A percentile compares a stretch with the other conserved stretches of the same genome.
These are phyloP conservation scores for Malacosoma neustria DNA, from an alignment of 2,888 invertebrate species.

Conservation along the genomic window DNA sequence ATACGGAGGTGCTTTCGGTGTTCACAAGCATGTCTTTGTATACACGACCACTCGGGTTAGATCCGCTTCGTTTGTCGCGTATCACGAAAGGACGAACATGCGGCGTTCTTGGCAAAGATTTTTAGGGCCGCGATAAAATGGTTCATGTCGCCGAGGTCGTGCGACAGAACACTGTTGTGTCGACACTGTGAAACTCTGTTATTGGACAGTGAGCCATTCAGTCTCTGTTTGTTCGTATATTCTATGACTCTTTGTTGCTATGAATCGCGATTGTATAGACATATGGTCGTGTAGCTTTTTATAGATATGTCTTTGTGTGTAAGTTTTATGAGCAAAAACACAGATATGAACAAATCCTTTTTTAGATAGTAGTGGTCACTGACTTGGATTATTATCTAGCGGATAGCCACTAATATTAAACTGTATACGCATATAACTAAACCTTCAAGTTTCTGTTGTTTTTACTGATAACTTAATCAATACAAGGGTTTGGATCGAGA, in stretches of 20 bases:
- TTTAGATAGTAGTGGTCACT: too few relatives aligned
- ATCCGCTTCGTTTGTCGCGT: constrained; percentile 35
- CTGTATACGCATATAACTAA: too few relatives aligned
- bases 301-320: constrained; percentile 18
- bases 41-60: constrained; percentile 40
- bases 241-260: constrained; percentile 62
- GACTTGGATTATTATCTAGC: too few relatives aligned
- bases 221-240: constrained; percentile 44
- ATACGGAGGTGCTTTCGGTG: constrained; percentile 62
- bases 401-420: too few relatives aligned
- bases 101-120: constrained; percentile 23
- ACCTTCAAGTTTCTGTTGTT: too few relatives aligned
- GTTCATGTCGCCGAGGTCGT: constrained; percentile 52
- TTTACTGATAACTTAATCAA: too few relatives aligned
- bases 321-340: too few relatives aligned
- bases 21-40: constrained; percentile 66
- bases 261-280: constrained; percentile 60
- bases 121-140: constrained; percentile 27
- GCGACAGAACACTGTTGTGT: constrained; percentile 62
- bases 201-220: constrained; percentile 62
- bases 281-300: constrained; percentile 32
- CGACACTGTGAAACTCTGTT: constrained; percentile 66
- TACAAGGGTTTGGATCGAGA: too few relatives aligned
- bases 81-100: constrained; percentile 17
- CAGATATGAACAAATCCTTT: too few relatives aligned